These are phyloP conservation scores for Erythrolamprus reginae DNA, from an alignment of 2,113 vertebrate genomes.

Conservation along the genomic window DNA sequence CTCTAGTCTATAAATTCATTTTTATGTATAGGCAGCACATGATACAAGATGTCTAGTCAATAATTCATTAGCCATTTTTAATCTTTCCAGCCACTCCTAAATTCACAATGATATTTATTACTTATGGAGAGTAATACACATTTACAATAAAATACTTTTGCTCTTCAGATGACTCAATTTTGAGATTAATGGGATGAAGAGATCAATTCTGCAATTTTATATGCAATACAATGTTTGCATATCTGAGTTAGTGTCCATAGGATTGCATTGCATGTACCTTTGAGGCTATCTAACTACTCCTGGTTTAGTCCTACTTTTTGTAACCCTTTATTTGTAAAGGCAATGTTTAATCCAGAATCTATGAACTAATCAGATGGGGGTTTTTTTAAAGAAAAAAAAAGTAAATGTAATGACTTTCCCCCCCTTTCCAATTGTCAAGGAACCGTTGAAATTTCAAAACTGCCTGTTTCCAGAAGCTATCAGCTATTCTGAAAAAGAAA, in stretches of 20 bases:
- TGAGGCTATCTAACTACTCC: background rate
- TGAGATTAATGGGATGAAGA: background rate
- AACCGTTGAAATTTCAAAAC: constrained; percentile 25
- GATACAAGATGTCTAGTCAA: background rate
- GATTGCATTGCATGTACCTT: background rate
- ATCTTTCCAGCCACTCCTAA: background rate
- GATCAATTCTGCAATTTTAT: background rate
- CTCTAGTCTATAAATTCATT: background rate
- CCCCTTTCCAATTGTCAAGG: background rate
- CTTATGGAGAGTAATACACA: background rate
- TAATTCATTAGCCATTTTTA: background rate
- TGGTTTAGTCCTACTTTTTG: background rate
- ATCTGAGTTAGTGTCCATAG: background rate
- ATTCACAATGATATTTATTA: background rate
- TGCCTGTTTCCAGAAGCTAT: background rate
- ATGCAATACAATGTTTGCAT: background rate
- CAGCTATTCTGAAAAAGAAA: background rate
- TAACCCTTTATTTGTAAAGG: constrained; percentile 6
- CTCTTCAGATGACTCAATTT: background rate
- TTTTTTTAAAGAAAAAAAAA: constrained; percentile 4
- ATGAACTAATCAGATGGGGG: constrained; percentile 11
- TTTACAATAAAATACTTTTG: background rate
- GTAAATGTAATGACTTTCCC: too few relatives aligned
- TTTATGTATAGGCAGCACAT: background rate
- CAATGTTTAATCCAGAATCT: background rate